Conservation (phyloP, 2,888 invertebrate genomes). For the Agrilus cyanescens region DNA sequence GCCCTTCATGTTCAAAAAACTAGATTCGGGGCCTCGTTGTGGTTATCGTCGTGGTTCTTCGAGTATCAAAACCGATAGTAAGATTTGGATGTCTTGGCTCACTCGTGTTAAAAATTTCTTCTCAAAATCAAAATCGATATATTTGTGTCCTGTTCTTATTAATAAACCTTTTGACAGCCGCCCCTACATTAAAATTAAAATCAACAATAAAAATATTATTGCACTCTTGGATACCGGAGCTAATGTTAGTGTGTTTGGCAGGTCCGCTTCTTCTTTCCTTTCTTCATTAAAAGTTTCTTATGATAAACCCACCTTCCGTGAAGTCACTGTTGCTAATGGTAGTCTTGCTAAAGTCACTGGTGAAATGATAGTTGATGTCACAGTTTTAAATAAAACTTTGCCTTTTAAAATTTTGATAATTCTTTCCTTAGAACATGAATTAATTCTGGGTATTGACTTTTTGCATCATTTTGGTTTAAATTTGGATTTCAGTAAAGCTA, state of each 20-base stretch:
- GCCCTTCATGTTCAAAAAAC: slow-evolving; percentile 9
- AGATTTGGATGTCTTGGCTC: not conserved
- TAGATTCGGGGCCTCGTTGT: not conserved
- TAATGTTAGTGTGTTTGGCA: too few species aligned
- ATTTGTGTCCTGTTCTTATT: not conserved
- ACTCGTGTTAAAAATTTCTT: not conserved
- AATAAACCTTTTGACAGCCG: too few species aligned
- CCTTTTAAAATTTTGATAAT: slow-evolving; percentile 8
- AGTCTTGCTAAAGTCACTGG: too few species aligned
- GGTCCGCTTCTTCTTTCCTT: too few species aligned
- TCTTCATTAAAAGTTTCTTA: too few species aligned
- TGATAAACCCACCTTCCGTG: too few species aligned
- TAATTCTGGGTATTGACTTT: slow-evolving; percentile 11
- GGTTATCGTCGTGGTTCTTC: not conserved
- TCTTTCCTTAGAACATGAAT: slow-evolving; percentile 6
- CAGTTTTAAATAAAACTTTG: too few species aligned
- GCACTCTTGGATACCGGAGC: too few species aligned
- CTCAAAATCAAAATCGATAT: not conserved
- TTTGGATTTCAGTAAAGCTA: not conserved
- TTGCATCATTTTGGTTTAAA: not conserved
- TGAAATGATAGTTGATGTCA: too few species aligned
- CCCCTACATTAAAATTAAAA: too few species aligned
- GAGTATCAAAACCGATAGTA: not conserved
- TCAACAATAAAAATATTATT: too few species aligned
- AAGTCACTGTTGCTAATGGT: too few species aligned